phyloP scores from a whole-genome alignment of 2,888 invertebrate species.

The Limnephilus rhombicus region DNA sequence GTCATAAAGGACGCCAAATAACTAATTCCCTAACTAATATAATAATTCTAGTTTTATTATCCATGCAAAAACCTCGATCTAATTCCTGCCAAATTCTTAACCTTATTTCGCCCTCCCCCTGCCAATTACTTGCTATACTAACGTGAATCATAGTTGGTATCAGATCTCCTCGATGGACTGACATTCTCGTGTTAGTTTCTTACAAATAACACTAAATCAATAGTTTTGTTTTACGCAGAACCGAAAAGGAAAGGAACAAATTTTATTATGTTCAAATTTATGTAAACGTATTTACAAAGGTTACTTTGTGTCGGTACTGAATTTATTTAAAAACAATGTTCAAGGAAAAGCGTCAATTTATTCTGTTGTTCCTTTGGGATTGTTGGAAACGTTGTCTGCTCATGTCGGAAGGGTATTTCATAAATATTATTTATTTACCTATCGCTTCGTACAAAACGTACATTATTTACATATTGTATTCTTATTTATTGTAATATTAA shows the following conservation, averaged over 20 bases:
- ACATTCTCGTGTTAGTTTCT: not conserved
- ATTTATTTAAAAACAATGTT: conserved; percentile 8
- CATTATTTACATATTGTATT: not conserved
- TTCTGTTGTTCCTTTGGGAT: not conserved
- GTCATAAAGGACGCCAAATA: no score
- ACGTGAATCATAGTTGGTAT: not conserved
- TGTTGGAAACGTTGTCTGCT: not conserved
- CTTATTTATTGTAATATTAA: no score
- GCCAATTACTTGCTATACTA: not conserved
- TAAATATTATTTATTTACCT: not conserved
- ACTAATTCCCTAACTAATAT: no score
- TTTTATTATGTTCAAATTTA: not conserved
- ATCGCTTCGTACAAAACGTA: not conserved
- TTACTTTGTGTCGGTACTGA: not conserved
- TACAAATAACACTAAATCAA: not conserved
- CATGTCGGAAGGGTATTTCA: not conserved
- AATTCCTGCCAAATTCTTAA: not conserved
- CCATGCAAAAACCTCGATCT: not conserved
- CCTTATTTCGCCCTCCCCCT: not conserved
- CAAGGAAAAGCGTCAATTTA: conserved; percentile 15
- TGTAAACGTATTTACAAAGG: not conserved
- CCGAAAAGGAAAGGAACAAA: not conserved
- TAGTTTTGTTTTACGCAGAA: not conserved
- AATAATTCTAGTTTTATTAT: not conserved
- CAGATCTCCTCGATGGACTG: not conserved